These are phyloP conservation scores for Mamestra brassicae DNA, from an alignment of 2,888 invertebrate species.

Conservation along the genomic window DNA sequence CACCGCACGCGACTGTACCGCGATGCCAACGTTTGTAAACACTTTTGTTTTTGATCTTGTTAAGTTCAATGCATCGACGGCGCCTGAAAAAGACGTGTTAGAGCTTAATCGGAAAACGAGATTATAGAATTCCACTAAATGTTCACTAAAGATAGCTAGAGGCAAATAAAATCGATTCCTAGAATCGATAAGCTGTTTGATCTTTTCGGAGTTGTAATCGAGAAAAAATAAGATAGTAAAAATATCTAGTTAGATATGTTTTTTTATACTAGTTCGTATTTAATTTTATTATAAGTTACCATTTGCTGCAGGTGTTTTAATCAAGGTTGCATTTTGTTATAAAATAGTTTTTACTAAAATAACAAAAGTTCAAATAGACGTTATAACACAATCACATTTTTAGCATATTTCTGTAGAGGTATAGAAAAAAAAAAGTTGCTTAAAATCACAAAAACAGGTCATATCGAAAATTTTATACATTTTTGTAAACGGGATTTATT, in stretches of 20 bases:
- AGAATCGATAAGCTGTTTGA: background rate
- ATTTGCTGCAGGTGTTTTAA: constrained; percentile 7
- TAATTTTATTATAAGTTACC: constrained; percentile 18
- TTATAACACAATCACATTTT: constrained; percentile 5
- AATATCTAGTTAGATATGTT: background rate
- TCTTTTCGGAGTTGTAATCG: constrained; percentile 10
- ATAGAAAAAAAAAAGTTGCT: background rate
- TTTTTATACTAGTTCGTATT: constrained; percentile 13
- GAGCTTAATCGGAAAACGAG: background rate
- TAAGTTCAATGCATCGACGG: too few relatives aligned
- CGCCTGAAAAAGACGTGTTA: too few relatives aligned
- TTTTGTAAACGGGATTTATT: constrained; percentile 24
- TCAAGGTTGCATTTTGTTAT: too few relatives aligned
- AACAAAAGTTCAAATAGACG: background rate
- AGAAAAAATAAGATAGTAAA: constrained; percentile 4
- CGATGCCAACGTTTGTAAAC: too few relatives aligned
- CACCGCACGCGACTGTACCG: too few relatives aligned
- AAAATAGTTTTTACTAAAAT: too few relatives aligned
- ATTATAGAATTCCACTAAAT: background rate
- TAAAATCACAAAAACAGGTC: background rate
- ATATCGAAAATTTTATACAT: background rate
- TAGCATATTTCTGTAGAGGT: background rate
- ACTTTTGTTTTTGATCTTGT: too few relatives aligned
- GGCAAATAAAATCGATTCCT: too few relatives aligned
- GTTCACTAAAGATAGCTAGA: constrained; percentile 8